These are phyloP conservation scores for Aphelocoma coerulescens DNA, from an alignment of 2,113 vertebrate genomes.

Conservation along the genomic window DNA sequence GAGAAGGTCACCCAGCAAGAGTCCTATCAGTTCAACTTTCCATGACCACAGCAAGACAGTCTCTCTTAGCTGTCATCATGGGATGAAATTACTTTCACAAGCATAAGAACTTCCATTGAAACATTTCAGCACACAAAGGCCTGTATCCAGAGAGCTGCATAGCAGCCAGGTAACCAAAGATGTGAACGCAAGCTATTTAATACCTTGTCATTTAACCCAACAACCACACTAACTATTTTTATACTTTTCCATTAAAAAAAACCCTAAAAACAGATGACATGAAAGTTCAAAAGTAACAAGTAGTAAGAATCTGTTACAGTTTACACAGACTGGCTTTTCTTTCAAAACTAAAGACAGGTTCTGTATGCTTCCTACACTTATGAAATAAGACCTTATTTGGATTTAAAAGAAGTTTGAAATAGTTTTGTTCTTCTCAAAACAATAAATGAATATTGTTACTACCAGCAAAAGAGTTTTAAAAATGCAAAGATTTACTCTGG, in stretches of 20 bases:
- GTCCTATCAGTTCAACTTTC: not conserved
- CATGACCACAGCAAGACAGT: not conserved
- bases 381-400: not conserved
- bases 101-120: not conserved
- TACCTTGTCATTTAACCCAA: not conserved
- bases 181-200: not conserved
- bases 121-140: not conserved
- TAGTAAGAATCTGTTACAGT: not conserved
- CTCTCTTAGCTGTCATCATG: slow-evolving; percentile 16
- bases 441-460: not conserved
- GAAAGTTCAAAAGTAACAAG: not conserved
- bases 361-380: not conserved
- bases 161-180: not conserved
- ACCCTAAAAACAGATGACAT: not conserved
- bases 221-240: not conserved
- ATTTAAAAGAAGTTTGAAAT: not conserved
- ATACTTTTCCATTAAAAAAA: not conserved
- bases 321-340: not conserved
- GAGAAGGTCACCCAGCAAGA: slow-evolving; percentile 19
- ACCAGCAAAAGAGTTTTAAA: not conserved
- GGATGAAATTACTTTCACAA: slow-evolving; percentile 39
- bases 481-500: not conserved
- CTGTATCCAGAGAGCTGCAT: not conserved
- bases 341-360: not conserved
- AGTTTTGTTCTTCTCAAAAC: not conserved